These are phyloP conservation scores for Amphiprion clarkii DNA, from an alignment of 2,797 vertebrate species.

Conservation along the genomic window DNA sequence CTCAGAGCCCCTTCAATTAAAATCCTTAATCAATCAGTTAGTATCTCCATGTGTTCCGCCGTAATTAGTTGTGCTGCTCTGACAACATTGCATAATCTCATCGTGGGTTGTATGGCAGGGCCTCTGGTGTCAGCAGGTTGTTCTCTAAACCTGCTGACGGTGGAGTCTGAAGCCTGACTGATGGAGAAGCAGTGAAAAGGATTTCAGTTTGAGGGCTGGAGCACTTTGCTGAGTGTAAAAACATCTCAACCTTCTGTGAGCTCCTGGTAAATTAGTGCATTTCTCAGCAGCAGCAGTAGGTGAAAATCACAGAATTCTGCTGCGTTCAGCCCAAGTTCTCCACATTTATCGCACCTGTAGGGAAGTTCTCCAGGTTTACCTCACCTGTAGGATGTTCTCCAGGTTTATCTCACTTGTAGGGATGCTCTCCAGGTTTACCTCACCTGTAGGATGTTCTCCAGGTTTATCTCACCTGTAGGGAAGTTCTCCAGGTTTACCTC, in stretches of 20 bases:
- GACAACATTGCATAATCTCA: constrained; percentile 69
- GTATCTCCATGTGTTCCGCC: constrained; percentile 71
- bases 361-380: no score
- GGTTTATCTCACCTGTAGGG: no score
- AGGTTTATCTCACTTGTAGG: no score
- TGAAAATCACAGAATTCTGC: constrained; percentile 9
- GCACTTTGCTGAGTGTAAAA: constrained; percentile 46
- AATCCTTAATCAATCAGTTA: constrained; percentile 79
- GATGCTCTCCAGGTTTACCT: no score
- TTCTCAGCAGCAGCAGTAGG: constrained; percentile 9
- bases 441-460: no score
- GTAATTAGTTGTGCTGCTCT: constrained; percentile 72
- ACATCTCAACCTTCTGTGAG: constrained; percentile 46
- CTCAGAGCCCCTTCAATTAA: constrained; percentile 76
- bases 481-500: no score
- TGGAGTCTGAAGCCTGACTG: constrained; percentile 56
- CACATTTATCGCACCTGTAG: no score
- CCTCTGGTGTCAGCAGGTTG: constrained; percentile 65
- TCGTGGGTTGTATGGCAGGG: constrained; percentile 55
- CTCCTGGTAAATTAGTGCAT: constrained; percentile 37
- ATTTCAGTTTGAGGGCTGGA: constrained; percentile 20
- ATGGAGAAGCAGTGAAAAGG: constrained; percentile 42
- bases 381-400: no score
- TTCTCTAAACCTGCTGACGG: constrained; percentile 59
- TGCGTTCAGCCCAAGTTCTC: background rate